Percentiles rank a stretch among this genome's conserved stretches.
phyloP scores from a whole-genome alignment of 1,140 invertebrate genomes.

The Drosophila sucinea region DNA sequence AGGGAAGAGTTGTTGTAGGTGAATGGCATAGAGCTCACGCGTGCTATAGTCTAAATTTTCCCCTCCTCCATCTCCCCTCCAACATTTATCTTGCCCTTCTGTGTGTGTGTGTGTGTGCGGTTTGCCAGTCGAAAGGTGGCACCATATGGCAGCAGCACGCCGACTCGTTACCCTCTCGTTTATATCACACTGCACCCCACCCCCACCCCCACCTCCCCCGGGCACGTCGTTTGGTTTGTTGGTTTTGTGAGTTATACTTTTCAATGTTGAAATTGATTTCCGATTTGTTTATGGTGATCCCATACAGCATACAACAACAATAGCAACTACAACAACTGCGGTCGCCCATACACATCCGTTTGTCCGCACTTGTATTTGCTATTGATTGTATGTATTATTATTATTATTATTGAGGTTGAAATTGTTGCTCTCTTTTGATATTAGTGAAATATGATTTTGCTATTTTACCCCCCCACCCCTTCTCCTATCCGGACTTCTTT shows the following conservation, averaged over 20 bases:
- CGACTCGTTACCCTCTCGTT: conserved; percentile 28
- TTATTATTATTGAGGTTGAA: neutral
- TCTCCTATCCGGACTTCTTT: neutral
- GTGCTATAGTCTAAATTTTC: conserved; percentile 44
- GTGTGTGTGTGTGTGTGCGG: conserved; percentile 7
- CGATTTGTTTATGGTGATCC: conserved; percentile 54
- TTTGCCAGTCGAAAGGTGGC: conserved; percentile 62
- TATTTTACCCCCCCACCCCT: conserved; percentile 16
- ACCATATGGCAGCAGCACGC: conserved; percentile 68
- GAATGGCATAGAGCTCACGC: conserved; percentile 14
- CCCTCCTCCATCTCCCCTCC: conserved; percentile 21
- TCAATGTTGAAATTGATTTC: conserved; percentile 77
- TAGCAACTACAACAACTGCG: conserved; percentile 54
- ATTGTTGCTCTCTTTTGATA: conserved; percentile 38
- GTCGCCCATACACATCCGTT: conserved; percentile 54
- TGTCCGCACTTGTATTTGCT: conserved; percentile 57
- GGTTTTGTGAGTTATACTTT: conserved; percentile 67
- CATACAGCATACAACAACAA: neutral
- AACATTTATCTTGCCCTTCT: conserved; percentile 25
- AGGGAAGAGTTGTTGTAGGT: neutral
- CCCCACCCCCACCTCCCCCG: neutral
- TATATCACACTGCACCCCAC: conserved; percentile 31
- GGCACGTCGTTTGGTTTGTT: conserved; percentile 36
- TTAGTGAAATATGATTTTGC: conserved; percentile 72
- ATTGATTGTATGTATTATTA: conserved; percentile 18